These are phyloP conservation scores for Ips nitidus DNA, from an alignment of 1,140 invertebrate genomes.

Conservation along the genomic window DNA sequence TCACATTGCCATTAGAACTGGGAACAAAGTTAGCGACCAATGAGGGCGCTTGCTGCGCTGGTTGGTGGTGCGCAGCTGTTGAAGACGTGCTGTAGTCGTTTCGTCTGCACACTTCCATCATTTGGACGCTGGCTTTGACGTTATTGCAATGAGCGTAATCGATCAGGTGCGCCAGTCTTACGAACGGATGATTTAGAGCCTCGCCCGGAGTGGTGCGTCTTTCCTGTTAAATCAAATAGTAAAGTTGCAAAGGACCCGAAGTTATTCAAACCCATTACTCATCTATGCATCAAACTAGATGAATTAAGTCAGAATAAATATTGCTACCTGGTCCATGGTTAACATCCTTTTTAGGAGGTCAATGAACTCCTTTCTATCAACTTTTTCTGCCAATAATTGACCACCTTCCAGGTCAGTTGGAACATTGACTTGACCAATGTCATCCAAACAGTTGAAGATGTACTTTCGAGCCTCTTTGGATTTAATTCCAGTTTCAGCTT, in stretches of 20 bases:
- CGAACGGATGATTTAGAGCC: slow-evolving; percentile 93
- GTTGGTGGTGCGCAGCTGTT: slow-evolving; percentile 57
- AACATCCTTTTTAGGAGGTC: slow-evolving; percentile 96
- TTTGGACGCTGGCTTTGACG: slow-evolving; percentile 91
- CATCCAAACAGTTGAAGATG: slow-evolving; percentile 99
- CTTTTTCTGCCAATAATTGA: slow-evolving; percentile 93
- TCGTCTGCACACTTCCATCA: slow-evolving; percentile 83
- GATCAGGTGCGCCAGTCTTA: slow-evolving; percentile 87
- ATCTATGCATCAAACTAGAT: neutral
- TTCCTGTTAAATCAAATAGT: slow-evolving; percentile 62
- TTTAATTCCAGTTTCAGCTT: slow-evolving; percentile 96
- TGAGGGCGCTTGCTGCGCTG: slow-evolving; percentile 65
- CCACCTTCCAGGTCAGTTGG: slow-evolving; percentile 95
- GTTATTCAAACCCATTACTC: neutral
- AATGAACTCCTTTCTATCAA: slow-evolving; percentile 94
- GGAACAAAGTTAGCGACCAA: slow-evolving; percentile 71
- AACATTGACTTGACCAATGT: slow-evolving; percentile 96
- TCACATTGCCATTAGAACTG: slow-evolving; percentile 81
- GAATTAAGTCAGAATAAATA: slow-evolving; percentile 51
- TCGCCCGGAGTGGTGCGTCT: slow-evolving; percentile 92
- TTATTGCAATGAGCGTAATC: slow-evolving; percentile 97
- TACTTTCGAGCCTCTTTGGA: slow-evolving; percentile 99
- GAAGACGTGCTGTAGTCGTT: slow-evolving; percentile 64
- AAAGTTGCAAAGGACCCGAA: slow-evolving; percentile 30
- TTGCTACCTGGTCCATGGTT: slow-evolving; percentile 91